phyloP scores from a whole-genome alignment of 2,797 vertebrate species.

The Calcarius lapponicus region DNA sequence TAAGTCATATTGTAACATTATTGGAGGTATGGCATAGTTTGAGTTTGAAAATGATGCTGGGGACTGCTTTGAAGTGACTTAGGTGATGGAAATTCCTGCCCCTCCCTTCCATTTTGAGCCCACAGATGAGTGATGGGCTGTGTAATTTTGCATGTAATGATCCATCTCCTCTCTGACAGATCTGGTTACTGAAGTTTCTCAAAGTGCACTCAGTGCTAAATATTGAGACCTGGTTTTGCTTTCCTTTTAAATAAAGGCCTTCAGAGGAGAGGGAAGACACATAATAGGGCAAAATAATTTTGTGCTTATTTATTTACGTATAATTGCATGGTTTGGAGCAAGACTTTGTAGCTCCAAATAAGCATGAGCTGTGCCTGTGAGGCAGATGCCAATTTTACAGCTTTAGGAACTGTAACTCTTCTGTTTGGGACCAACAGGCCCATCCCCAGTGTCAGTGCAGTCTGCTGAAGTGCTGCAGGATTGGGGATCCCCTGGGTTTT shows the following conservation, averaged over 20 bases:
- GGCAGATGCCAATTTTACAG: background rate
- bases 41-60: background rate
- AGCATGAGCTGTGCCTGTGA: background rate
- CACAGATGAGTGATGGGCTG: background rate
- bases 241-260: background rate
- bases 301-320: background rate
- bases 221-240: background rate
- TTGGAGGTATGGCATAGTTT: background rate
- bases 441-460: background rate
- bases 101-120: background rate
- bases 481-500: background rate
- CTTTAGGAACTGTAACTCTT: background rate
- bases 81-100: background rate
- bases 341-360: background rate
- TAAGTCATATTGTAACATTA: background rate
- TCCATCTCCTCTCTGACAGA: background rate
- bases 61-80: background rate
- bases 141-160: background rate
- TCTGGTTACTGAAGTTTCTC: background rate
- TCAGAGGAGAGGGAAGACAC: background rate
- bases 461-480: background rate
- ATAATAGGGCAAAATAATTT: background rate
- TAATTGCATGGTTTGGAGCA: background rate
- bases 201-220: background rate
- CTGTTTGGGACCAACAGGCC: background rate